Base-by-base conservation (phyloP, 2,888 invertebrate species). In the Malthinus seriepunctatus region DNA sequence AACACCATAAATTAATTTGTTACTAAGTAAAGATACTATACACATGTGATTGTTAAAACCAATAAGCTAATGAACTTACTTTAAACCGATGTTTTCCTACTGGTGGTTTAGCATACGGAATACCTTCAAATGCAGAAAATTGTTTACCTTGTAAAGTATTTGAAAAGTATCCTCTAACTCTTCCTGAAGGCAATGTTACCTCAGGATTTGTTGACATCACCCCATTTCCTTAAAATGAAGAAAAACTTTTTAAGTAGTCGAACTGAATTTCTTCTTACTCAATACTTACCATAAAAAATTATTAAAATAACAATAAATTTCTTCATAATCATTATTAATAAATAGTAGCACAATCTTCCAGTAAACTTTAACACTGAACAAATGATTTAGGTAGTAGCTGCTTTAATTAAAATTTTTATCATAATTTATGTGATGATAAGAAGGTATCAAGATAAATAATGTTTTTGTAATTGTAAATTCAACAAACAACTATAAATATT, bases 81-180 rank as follows among this genome's bases (percentile, higher is more conserved):
- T 84, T 80, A 71, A 88, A 88, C 67, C 88, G 76, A 45, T 82
- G 78, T 60, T 84, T 81, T n/a, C 86, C 86, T 8, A 86, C 71
- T 1, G 88, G 88, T 9, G 88, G 84, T 50, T 82, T 74, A 0
- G 88, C 88, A 67, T 86, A 89, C 0, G 88, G 88, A 45, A 89
- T 78, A 0, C 88, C 87, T 65, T 84, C 80, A 66, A 86, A 89
- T 34, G 86, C 84, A 7, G 83, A 83, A 63, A 80, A 86, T 0
- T 73, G 69, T 47, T 66, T 33, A 63, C 67, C 58, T 11, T 63
- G 67, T 55, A 64, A 56, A 7, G 70, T 68, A 50, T 63, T 65
- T 23, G 58, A 66, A 23, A 68, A 63, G 63, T 63, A 67, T 49
- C 63, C 64, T 9, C 51, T 55, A 32, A 69, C 50, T 55, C 62